phyloP scores from a whole-genome alignment of 1,140 invertebrate genomes.

The Drosophila truncata region DNA sequence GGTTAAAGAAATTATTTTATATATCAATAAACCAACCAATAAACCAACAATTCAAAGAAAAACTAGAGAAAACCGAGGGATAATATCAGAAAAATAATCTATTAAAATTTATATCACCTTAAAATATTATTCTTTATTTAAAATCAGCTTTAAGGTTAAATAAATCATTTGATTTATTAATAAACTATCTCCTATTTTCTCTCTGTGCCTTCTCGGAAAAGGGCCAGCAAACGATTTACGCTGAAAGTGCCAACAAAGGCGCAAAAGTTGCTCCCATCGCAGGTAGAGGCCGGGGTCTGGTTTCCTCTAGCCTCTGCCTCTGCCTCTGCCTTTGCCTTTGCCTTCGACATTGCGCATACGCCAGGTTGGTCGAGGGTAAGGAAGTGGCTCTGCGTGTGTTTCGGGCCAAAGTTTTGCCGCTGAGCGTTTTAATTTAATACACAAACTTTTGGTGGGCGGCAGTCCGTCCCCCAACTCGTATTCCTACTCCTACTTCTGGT shows the following conservation, averaged over 20 bases:
- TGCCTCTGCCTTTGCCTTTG: slow-evolving; percentile 28
- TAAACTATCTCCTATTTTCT: neutral
- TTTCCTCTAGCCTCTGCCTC: slow-evolving; percentile 4
- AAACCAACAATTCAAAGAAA: too few species aligned
- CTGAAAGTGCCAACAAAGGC: slow-evolving; percentile 70
- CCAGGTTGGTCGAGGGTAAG: slow-evolving; percentile 35
- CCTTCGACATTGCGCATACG: slow-evolving; percentile 55
- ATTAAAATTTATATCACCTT: neutral
- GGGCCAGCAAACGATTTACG: slow-evolving; percentile 70
- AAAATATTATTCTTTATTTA: neutral
- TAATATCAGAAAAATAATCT: too few species aligned
- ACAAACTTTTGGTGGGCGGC: slow-evolving; percentile 68
- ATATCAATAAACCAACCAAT: too few species aligned
- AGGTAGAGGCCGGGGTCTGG: slow-evolving; percentile 20
- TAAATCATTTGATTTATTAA: neutral
- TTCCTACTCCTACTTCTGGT: neutral
- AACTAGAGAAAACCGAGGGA: too few species aligned
- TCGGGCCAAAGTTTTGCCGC: slow-evolving; percentile 62
- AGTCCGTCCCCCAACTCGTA: slow-evolving; percentile 32
- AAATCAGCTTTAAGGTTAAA: fast-evolving
- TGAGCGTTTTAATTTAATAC: slow-evolving; percentile 81
- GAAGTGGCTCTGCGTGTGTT: slow-evolving; percentile 14
- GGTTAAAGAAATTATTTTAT: fast-evolving
- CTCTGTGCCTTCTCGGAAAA: slow-evolving; percentile 1
- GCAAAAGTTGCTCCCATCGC: slow-evolving; percentile 50